Percentiles rank a stretch among this genome's conserved stretches.
phyloP scores from a whole-genome alignment of 1,140 invertebrate species.

The Drosophila pachea region DNA sequence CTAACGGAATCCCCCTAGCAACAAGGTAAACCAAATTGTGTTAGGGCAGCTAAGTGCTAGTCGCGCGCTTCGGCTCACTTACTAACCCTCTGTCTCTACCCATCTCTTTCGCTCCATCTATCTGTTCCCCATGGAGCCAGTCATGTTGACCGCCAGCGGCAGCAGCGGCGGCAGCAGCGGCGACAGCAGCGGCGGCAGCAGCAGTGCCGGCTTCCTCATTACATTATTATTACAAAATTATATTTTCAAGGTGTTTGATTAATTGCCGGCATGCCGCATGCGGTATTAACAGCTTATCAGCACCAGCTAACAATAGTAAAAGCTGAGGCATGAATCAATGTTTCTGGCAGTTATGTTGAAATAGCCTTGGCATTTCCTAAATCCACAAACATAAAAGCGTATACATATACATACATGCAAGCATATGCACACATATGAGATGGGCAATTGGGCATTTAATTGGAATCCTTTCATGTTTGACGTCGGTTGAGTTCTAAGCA shows the following conservation, averaged over 20 bases:
- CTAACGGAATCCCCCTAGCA: slow-evolving; percentile 54
- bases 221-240: slow-evolving; percentile 42
- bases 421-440: not conserved
- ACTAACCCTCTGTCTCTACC: too few relatives aligned
- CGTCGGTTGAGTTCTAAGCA: slow-evolving; percentile 25
- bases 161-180: too few relatives aligned
- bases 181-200: not conserved
- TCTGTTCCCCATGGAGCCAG: not conserved
- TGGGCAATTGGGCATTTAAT: slow-evolving; percentile 16
- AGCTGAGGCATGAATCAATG: slow-evolving; percentile 24
- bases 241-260: slow-evolving; percentile 60
- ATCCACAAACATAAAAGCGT: not conserved
- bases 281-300: slow-evolving; percentile 4
- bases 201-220: slow-evolving; percentile 54
- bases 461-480: slow-evolving; percentile 30
- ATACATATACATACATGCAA: not conserved
- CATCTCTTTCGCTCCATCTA: slow-evolving; percentile 49
- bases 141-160: slow-evolving; percentile 35
- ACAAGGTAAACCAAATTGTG: slow-evolving; percentile 37
- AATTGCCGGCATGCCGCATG: slow-evolving; percentile 24
- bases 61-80: slow-evolving; percentile 20
- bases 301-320: slow-evolving; percentile 4
- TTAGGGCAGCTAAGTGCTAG: slow-evolving; percentile 4
- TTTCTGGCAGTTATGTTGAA: slow-evolving; percentile 25
- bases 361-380: slow-evolving; percentile 6